Evolutionary conservation across 2,113 vertebrate species (phyloP).

Genomic region (Halcyon malimbica): DNA sequence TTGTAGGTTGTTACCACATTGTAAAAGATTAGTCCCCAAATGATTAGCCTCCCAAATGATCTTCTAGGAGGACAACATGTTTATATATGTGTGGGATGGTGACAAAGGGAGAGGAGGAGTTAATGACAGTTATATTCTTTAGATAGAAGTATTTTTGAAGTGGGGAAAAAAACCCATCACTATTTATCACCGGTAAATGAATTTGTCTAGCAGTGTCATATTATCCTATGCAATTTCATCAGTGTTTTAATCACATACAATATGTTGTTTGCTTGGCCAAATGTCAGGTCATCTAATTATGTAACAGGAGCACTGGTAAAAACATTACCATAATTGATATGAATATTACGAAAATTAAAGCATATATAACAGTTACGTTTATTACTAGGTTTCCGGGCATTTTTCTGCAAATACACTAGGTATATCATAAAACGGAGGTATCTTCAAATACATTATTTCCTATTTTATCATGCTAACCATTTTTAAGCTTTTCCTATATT

Average conservation of each 20-base stretch:
- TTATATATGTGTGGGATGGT: not conserved
- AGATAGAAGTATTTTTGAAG: not conserved
- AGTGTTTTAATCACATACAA: not conserved
- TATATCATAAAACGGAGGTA: not conserved
- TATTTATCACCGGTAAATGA: not conserved
- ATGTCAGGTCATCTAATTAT: not conserved
- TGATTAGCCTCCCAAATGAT: not conserved
- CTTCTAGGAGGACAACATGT: not conserved
- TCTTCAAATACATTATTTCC: not conserved
- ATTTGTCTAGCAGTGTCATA: not conserved
- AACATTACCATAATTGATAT: not conserved
- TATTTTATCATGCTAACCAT: not conserved
- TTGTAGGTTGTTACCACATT: not conserved
- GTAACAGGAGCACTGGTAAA: not conserved
- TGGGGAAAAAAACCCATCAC: not conserved
- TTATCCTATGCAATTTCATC: not conserved
- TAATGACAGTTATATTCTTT: not conserved
- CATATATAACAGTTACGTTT: not conserved
- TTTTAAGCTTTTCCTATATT: not conserved
- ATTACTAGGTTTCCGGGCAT: not conserved
- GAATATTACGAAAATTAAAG: constrained; percentile 9
- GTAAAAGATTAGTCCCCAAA: not conserved
- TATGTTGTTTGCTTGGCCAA: not conserved
- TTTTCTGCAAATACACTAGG: not conserved
- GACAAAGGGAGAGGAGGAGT: not conserved